These are phyloP conservation scores for Forbesichthys papilliferus DNA, from an alignment of 2,113 vertebrate species.

Conservation along the genomic window DNA sequence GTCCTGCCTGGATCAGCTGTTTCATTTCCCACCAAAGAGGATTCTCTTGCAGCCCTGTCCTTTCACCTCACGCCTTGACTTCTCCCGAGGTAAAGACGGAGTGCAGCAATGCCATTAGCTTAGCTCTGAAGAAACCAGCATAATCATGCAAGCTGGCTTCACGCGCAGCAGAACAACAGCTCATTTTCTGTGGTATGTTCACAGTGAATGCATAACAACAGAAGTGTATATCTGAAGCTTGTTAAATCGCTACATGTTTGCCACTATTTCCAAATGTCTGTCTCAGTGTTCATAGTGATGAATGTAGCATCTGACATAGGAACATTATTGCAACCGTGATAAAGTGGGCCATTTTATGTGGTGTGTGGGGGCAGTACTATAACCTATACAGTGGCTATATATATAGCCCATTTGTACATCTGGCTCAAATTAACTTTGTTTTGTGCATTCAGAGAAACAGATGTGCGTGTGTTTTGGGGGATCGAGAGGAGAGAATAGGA, in stretches of 20 bases:
- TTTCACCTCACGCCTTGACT: conserved; percentile 37
- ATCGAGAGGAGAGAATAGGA: background rate
- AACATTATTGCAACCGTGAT: no score
- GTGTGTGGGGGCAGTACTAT: no score
- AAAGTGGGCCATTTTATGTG: no score
- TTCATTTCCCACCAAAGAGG: conserved; percentile 68
- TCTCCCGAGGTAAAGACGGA: conserved; percentile 44
- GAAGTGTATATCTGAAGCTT: background rate
- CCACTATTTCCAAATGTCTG: no score
- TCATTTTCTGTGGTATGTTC: conserved; percentile 21
- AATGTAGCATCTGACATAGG: no score
- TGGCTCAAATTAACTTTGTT: no score
- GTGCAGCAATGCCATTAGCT: conserved; percentile 54
- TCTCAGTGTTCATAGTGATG: no score
- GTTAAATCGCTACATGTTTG: no score
- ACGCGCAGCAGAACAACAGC: conserved; percentile 39
- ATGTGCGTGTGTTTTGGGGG: background rate
- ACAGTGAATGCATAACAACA: conserved; percentile 17
- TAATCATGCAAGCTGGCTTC: conserved; percentile 46
- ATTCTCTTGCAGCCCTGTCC: conserved; percentile 54
- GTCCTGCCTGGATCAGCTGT: conserved; percentile 69
- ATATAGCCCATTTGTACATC: no score
- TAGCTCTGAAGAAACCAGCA: conserved; percentile 42
- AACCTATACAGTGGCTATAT: no score
- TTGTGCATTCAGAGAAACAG: no score